Base-by-base conservation (phyloP, 2,888 invertebrate species). In the Syritta pipiens region DNA sequence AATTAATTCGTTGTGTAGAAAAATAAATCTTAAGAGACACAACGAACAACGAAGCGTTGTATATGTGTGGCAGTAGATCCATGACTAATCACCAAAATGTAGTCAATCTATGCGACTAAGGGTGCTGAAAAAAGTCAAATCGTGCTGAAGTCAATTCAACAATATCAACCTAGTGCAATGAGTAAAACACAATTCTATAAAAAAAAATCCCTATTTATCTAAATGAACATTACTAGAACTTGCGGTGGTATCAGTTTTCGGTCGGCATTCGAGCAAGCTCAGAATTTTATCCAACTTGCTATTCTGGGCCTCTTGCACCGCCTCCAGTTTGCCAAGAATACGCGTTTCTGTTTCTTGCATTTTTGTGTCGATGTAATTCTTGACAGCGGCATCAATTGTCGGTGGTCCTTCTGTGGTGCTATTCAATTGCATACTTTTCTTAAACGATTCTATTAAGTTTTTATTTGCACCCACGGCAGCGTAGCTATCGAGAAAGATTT, bases 211-310 rank as follows among this genome's bases (percentile, higher is more conserved):
- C 14, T 4, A 42, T 42, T 28, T 35, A 57, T 42, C 42, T 42
- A 20, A 4, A 9, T 9, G 9, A 10, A 19, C 28, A 3, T 12
- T 4, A 22, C 7, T 40, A 30, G 3, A 14, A 20, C 12, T 14
- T 12, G 22, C n/a, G 0, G 5, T 37, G 20, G n/a, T 7, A 19
- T 44, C 14, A 46, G 26, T 53, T n/a, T 5, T 4, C 17, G 10
- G 7, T 4, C 32, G 51, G 17, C 68, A 83, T 74, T 85, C 83
- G 9, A 88, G 83, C 44, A 86, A 37, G 17, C 69, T 82, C 30
- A 88, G 71, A 26, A 89, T 86, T 81, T 79, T 82, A 37, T 88
- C 83, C 1, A 89, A 55, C 65, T 86, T 88, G 7, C 79, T 62
- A 12, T 83, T 82, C 55, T 87, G 88, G 10, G 83, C 59, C 19